Evolutionary conservation across 30 jellyfish, hydroid and myxozoan species (phyloP).

Genomic region (Phacellophora camtschatica): DNA sequence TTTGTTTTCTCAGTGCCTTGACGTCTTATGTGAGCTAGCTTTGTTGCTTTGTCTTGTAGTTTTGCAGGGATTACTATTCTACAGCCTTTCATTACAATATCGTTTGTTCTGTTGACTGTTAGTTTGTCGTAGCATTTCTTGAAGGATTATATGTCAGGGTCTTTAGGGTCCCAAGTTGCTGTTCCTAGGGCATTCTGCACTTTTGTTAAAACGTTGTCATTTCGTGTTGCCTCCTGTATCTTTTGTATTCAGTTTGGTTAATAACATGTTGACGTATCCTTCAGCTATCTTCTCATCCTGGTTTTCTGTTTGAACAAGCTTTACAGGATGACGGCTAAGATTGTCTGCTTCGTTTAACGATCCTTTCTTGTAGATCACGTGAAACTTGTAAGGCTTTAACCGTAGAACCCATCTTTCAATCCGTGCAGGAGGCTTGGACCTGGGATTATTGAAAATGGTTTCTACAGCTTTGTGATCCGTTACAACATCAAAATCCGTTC

Average conservation of each 20-base stretch:
- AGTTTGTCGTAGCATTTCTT: conserved; percentile 28
- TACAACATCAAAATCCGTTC: conserved; percentile 25
- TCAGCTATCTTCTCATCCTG: conserved; percentile 27
- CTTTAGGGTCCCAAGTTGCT: conserved; percentile 27
- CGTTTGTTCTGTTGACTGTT: conserved; percentile 21
- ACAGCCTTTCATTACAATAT: conserved; percentile 49
- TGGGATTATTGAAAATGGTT: conserved; percentile 25
- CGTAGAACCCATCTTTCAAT: conserved; percentile 3
- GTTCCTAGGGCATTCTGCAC: conserved; percentile 3
- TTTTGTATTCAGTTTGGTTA: too few species aligned
- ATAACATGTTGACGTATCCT: conserved; percentile 26
- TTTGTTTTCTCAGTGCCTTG: conserved; percentile 65
- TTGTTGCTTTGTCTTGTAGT: conserved; percentile 21
- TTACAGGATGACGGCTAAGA: conserved; percentile 41
- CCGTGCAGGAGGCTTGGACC: conserved; percentile 34
- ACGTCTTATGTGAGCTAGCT: conserved; percentile 58
- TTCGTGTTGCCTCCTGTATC: conserved; percentile 14
- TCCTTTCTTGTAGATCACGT: conserved; percentile 10
- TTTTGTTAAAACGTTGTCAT: conserved; percentile 15
- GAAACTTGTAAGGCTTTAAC: conserved; percentile 37
- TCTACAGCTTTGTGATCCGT: conserved; percentile 46
- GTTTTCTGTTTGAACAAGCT: not conserved
- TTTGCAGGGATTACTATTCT: conserved; percentile 32
- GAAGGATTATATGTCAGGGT: conserved; percentile 12
- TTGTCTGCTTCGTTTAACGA: conserved; percentile 26